Evolutionary conservation across 1,140 invertebrate genomes (phyloP), one percentile per base, ranked within the genome.

Genomic region (Lepidurus arcticus): DNA sequence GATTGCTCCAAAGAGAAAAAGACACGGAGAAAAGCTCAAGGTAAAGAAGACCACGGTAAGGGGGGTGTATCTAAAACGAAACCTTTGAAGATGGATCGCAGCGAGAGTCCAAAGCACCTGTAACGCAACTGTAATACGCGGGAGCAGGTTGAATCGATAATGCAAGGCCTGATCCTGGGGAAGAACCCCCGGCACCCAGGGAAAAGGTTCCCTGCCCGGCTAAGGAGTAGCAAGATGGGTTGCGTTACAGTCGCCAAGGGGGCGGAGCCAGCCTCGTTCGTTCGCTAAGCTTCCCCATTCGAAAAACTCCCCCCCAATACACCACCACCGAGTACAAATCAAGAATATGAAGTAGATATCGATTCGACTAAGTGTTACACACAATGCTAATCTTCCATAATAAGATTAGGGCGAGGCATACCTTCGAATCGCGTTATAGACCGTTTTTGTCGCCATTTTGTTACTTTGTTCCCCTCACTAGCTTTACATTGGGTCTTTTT

Each of bases 61-160:
- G 21, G 53, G 53, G 53, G 53, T 7, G 16, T 65, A 65, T 34
- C 34, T 34, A 65, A 65, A 65, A 7, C 21, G 3, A 65, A 21
- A 21, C 53, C 53, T 65, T 21, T 65, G 21, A 21, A 65, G 53
- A 65, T 7, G 53, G 53, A 65, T 65, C 16, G 53, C 21, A 65
- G 53, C 13, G 13, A 4, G 53, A n/a, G 16, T 16, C 53, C 16
- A 65, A 65, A 65, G 53, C 53, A 65, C 53, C 53, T 65, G 53
- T 65, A 65, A 65, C 53, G 53, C 53, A 16, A 65, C 53, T n/a
- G 53, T 16, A 65, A 11, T 65, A 65, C 53, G 45, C 45, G 16
- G 53, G 8, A 65, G 9, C 8, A 65, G 53, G 53, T 65, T 65
- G 53, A 65, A 65, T 65, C 53, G 53, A 65, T 65, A 65, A 65